Base-by-base conservation (phyloP, 35 echinoderm and acorn worm species). In the Nesometra sesokonis region DNA sequence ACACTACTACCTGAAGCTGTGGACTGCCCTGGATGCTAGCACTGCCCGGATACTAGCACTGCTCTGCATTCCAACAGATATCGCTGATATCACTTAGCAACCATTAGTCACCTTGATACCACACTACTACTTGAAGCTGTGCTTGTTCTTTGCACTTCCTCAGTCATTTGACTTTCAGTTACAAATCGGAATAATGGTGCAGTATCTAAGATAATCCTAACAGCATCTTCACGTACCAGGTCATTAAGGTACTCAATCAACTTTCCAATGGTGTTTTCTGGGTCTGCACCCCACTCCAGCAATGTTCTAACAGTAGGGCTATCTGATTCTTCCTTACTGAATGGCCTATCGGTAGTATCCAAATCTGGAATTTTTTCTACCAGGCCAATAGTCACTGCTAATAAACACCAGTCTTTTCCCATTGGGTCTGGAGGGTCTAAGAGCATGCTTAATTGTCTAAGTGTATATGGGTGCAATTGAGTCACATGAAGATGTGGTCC, bases 381-480 rank as follows among this genome's bases (percentile, higher is more conserved):
- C 19, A 99, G 86, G 34, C 96, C 96, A 0, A 99, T 35, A 34
- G 85, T 86, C 5, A 99, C 86, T 11, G 96, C 96, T 78, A 99
- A 77, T 40, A 99, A 86, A 36, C 96, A 99, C 96, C 96, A 99
- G 79, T 99, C 96, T 88, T 93, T 99, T 0, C 96, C 96, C 88
- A 99, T 94, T 7, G 96, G 96, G 38, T 99, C 96, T 19, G 96
- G 96, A 0, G 96, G 96, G 79, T 99, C 96, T 76, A 99, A 88
- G 34, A 99, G 85, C 96, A 94, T 94, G 40, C 93, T 93, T 79
- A 99, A 82, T 36, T 99, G 96, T 29, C 96, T 81, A 47, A 93
- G 86, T 30, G 93, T 93, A 78, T 94, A 82, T 32, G 80, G 78
- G 13, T 93, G 96, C 76, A 99, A 84, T 36, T 99, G 93, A 13